Evolutionary conservation across 1,140 invertebrate species (phyloP).

Genomic region (Pectinophora gossypiella): DNA sequence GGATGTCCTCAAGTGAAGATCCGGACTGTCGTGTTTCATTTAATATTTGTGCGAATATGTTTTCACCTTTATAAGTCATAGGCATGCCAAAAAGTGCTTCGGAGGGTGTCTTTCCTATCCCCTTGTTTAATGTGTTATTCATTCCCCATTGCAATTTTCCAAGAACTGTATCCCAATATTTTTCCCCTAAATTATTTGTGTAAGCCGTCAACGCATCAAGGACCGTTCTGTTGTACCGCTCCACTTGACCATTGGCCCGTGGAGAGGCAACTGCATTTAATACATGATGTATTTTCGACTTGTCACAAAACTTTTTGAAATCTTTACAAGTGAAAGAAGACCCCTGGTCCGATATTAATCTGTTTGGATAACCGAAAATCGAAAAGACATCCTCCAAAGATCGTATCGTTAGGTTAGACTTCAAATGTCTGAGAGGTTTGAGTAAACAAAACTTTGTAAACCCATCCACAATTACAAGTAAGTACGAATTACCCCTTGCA

Average conservation of each 20-base stretch:
- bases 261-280: slow-evolving; percentile 14
- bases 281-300: background rate
- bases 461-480: slow-evolving; percentile 7
- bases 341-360: slow-evolving; percentile 5
- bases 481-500: background rate
- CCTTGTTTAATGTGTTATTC: too few species aligned
- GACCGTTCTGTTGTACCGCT: slow-evolving; percentile 23
- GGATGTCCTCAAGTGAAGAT: background rate
- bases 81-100: too few species aligned
- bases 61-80: background rate
- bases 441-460: slow-evolving; percentile 8
- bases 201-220: background rate
- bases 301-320: slow-evolving; percentile 2
- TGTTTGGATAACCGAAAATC: background rate
- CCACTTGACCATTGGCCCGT: slow-evolving; percentile 32
- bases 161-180: background rate
- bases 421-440: slow-evolving; percentile 3
- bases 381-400: slow-evolving; percentile 1
- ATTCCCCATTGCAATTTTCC: background rate
- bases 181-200: background rate
- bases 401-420: background rate
- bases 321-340: slow-evolving; percentile 1
- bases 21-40: background rate
- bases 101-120: too few species aligned
- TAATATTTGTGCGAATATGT: background rate